Evolutionary conservation across 1,140 invertebrate species (phyloP), one percentile per base, ranked within the genome.

Genomic region (Caenorhabditis briggsae): DNA sequence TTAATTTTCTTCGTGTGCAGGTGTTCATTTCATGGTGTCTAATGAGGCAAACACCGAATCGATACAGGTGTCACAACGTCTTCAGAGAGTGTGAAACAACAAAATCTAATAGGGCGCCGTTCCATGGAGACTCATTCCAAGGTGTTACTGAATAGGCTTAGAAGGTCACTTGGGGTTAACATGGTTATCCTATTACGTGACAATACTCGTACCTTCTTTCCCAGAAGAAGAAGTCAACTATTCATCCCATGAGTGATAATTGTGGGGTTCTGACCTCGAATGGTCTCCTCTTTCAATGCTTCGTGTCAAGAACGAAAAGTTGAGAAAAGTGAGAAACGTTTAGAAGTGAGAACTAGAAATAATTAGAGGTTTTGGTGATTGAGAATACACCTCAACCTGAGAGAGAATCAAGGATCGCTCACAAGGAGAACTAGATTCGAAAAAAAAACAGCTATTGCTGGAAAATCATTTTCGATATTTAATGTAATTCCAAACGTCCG

Each of bases 11-110:
- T 65, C 16, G 20, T 70, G 64, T 70, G 41, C 64, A 70, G 64
- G 64, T 70, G 64, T 70, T 70, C 33, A 43, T 70, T 46, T n/a
- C 43, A 14, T 18, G 18, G 41, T 70, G 64, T 70, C 33, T 43
- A 70, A 70, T 70, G 64, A 46, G 64, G 64, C 64, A 70, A 43
- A 46, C 8, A 70, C 8, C 33, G 5, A 70, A 70, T 70, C 43
- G 64, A 70, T 70, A 70, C 64, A 70, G 64, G 64, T 70, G 64
- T 70, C 20, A 25, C 64, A 70, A 70, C 18, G 64, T 70, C 64
- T 70, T 70, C 11, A 9, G 25, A 64, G 23, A 23, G 20, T 25
- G 25, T 9, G 41, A 46, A 70, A 18, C 43, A 43, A 70, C n/a
- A 14, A 70, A 70, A 70, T 43, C 43, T 8, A 16, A 53, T 5